phyloP scores from a whole-genome alignment of 1,140 invertebrate species.

The Eurosta solidaginis region DNA sequence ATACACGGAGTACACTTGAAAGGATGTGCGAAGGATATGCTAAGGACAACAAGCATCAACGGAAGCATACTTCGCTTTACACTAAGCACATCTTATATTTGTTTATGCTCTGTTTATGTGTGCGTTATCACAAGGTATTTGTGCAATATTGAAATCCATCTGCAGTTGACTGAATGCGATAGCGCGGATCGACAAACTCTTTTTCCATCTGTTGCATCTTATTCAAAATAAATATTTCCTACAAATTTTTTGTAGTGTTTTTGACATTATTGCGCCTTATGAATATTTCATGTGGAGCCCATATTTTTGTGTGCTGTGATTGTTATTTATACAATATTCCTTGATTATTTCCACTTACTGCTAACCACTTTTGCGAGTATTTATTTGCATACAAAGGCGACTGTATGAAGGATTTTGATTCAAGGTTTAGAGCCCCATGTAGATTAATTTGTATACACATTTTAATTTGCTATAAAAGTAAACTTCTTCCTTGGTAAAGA shows the following conservation, averaged over 20 bases:
- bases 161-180: background rate
- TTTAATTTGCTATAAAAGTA: too few relatives aligned
- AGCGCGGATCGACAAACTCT: background rate
- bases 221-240: background rate
- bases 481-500: too few relatives aligned
- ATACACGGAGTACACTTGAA: background rate
- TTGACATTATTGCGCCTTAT: background rate
- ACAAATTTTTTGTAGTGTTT: background rate
- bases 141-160: background rate
- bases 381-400: background rate
- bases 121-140: background rate
- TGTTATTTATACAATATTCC: conserved; percentile 2
- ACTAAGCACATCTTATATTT: background rate
- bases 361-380: background rate
- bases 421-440: too few relatives aligned
- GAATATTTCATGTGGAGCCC: background rate
- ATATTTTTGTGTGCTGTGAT: background rate
- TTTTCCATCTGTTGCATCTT: background rate
- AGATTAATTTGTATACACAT: too few relatives aligned
- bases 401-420: too few relatives aligned
- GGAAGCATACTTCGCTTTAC: background rate
- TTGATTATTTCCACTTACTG: background rate
- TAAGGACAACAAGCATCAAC: background rate
- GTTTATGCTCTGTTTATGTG: background rate
- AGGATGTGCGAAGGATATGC: background rate